These are phyloP conservation scores for Gopherus evgoodei DNA, from an alignment of 2,113 vertebrate species.

Conservation along the genomic window DNA sequence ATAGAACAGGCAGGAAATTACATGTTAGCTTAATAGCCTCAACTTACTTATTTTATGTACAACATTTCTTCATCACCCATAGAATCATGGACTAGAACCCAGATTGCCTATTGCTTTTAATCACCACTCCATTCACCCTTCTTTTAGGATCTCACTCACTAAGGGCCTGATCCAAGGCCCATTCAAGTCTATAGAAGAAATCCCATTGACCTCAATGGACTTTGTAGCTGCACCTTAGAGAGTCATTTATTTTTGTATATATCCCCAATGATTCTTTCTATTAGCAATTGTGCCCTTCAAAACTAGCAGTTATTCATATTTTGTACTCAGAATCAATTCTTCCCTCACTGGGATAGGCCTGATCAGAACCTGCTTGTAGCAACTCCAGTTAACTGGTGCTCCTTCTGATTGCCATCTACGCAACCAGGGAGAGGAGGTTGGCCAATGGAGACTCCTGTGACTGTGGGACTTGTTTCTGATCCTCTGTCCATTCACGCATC, in stretches of 20 bases:
- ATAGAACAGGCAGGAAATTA: too few species aligned
- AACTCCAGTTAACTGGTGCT: not conserved
- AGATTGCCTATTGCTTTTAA: not conserved
- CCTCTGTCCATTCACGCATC: too few species aligned
- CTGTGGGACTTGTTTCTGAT: too few species aligned
- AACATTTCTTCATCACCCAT: too few species aligned
- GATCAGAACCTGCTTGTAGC: not conserved
- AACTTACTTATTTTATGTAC: too few species aligned
- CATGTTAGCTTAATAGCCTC: too few species aligned
- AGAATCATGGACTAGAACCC: not conserved
- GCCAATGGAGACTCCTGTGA: too few species aligned
- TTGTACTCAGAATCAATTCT: not conserved
- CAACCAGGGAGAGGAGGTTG: too few species aligned
- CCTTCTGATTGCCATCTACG: not conserved
- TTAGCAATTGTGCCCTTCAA: not conserved
- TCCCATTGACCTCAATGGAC: rapidly evolving
- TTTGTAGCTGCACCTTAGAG: not conserved
- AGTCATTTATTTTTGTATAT: not conserved
- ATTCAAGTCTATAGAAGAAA: not conserved
- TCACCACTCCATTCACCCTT: not conserved
- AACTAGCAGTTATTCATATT: not conserved
- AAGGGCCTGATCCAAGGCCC: not conserved
- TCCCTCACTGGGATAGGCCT: not conserved
- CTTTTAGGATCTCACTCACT: not conserved
- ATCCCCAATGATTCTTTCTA: not conserved